Evolutionary conservation across 2,113 vertebrate species (phyloP).

Genomic region (Gadus macrocephalus): DNA sequence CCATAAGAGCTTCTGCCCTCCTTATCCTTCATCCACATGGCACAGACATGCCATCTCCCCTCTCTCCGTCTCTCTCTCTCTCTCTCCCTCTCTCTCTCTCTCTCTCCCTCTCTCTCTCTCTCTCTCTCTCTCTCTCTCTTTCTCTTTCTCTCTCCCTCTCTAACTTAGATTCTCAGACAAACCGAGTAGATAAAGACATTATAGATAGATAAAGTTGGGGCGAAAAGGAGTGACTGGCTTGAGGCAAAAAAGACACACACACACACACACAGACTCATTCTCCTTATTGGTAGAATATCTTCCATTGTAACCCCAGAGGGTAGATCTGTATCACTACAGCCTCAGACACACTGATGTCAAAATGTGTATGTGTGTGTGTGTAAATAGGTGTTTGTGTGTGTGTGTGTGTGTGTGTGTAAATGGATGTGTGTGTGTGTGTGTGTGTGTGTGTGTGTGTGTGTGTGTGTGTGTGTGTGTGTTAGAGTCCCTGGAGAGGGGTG

Average conservation of each 20-base stretch:
- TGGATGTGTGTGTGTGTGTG: neutral
- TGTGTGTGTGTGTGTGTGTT: constrained; percentile 6
- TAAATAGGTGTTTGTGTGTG: neutral
- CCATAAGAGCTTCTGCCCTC: constrained; percentile 64
- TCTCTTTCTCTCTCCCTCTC: neutral
- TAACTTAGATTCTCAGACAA: neutral
- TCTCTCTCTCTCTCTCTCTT: constrained; percentile 12
- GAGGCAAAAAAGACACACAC: constrained; percentile 13
- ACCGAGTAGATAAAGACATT: neutral
- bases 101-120: constrained; percentile 10
- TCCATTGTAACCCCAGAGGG: constrained; percentile 61
- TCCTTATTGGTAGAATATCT: constrained; percentile 53
- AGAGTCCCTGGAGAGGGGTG: constrained; percentile 48
- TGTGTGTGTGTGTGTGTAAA: constrained; percentile 23
- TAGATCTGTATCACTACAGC: constrained; percentile 59
- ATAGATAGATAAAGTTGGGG: too few relatives aligned
- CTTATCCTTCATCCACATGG: constrained; percentile 50
- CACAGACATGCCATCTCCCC: constrained; percentile 24
- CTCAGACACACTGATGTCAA: constrained; percentile 55
- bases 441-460: constrained; percentile 19
- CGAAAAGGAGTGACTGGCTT: constrained; percentile 46
- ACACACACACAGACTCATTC: constrained; percentile 27
- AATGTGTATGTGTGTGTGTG: constrained; percentile 33
- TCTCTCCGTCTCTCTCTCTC: constrained; percentile 11
- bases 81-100: neutral